Evolutionary conservation across 1,140 invertebrate species (phyloP).

Genomic region (Caenorhabditis brenneri): DNA sequence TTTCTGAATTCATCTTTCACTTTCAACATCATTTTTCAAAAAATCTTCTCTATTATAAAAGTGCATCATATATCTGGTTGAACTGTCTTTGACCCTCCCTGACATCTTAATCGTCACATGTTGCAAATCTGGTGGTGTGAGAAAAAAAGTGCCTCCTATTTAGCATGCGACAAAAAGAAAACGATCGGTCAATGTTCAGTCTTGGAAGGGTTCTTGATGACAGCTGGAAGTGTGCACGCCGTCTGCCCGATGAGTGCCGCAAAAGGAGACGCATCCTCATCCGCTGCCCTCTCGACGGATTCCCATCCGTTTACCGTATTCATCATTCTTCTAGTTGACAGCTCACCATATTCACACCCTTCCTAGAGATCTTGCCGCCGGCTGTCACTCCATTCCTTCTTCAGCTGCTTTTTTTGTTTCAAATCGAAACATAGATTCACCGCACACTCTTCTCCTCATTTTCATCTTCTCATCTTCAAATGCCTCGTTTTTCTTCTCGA

Average conservation of each 20-base stretch:
- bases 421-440: slow-evolving; percentile 1
- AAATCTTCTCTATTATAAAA: neutral
- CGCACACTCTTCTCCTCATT: slow-evolving; percentile 10
- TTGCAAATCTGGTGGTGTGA: neutral
- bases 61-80: neutral
- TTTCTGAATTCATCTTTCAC: too few relatives aligned
- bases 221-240: slow-evolving; percentile 39
- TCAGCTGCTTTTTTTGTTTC: slow-evolving; percentile 16
- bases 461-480: neutral
- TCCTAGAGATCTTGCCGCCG: neutral
- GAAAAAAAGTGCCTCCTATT: neutral
- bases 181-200: slow-evolving; percentile 35
- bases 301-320: slow-evolving; percentile 41
- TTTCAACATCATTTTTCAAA: neutral
- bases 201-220: slow-evolving; percentile 28
- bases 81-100: neutral
- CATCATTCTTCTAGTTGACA: slow-evolving; percentile 38
- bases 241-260: slow-evolving; percentile 35
- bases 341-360: slow-evolving; percentile 42
- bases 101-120: neutral
- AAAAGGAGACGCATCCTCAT: slow-evolving; percentile 14
- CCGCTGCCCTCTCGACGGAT: slow-evolving; percentile 32
- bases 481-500: slow-evolving; percentile 38
- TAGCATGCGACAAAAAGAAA: slow-evolving; percentile 34
- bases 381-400: neutral